phyloP scores from a whole-genome alignment of 2,797 vertebrate species.

The Xiphorhynchus erythropygius region DNA sequence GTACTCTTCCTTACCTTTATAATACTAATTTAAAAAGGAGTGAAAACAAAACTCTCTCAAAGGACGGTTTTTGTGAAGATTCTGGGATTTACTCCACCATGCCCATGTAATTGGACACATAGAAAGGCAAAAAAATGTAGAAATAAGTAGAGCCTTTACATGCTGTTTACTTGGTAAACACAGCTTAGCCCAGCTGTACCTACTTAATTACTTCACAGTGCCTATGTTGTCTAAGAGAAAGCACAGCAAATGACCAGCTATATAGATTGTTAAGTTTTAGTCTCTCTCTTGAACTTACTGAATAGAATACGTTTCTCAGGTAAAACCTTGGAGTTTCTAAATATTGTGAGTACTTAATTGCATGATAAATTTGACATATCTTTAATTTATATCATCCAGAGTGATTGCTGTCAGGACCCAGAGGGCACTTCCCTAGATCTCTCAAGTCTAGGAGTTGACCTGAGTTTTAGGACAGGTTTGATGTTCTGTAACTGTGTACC shows the following conservation, averaged over 20 bases:
- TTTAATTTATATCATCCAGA: neutral
- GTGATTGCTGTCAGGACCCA: neutral
- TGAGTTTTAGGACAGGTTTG: neutral
- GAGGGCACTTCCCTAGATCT: neutral
- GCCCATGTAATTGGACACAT: neutral
- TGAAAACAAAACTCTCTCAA: neutral
- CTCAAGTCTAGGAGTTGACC: neutral
- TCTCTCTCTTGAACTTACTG: neutral
- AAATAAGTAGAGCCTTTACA: neutral
- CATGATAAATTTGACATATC: neutral
- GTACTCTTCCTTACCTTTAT: neutral
- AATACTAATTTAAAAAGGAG: neutral
- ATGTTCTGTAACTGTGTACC: neutral
- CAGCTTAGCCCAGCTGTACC: neutral
- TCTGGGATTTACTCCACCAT: neutral
- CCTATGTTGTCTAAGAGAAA: neutral
- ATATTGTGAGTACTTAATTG: neutral
- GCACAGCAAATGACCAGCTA: neutral
- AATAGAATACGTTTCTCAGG: neutral
- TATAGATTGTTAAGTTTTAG: fast-evolving
- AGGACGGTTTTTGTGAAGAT: neutral
- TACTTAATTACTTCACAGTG: neutral
- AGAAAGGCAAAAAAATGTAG: neutral
- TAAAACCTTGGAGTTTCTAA: neutral
- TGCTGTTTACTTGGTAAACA: neutral